These are phyloP conservation scores for Oncopeltus fasciatus DNA, from an alignment of 1,140 invertebrate species.

Conservation along the genomic window DNA sequence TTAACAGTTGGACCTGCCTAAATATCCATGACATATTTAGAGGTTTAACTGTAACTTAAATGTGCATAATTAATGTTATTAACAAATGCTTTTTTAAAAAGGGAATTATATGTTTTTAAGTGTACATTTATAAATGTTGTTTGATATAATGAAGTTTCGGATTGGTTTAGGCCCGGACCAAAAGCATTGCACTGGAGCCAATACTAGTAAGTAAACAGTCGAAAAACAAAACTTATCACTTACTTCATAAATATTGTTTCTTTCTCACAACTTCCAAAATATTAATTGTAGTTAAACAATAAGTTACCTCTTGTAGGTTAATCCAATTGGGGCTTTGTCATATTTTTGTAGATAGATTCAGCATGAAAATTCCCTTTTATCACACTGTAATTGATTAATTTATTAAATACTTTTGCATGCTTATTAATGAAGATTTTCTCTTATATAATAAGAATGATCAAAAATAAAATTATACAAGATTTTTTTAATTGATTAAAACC, in stretches of 20 bases:
- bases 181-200: slow-evolving; percentile 32
- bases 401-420: too few species aligned
- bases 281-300: slow-evolving; percentile 2
- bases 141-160: slow-evolving; percentile 12
- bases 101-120: not conserved
- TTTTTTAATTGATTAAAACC: too few species aligned
- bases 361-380: too few species aligned
- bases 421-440: too few species aligned
- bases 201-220: slow-evolving; percentile 32
- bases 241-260: not conserved
- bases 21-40: not conserved
- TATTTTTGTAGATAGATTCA: not conserved
- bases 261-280: not conserved
- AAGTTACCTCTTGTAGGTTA: slow-evolving; percentile 6
- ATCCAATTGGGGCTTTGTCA: not conserved
- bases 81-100: not conserved
- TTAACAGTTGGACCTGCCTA: not conserved
- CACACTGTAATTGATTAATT: too few species aligned
- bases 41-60: not conserved
- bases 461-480: too few species aligned
- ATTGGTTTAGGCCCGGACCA: slow-evolving; percentile 33
- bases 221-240: not conserved
- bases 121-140: slow-evolving; percentile 5
- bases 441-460: too few species aligned
- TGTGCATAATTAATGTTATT: slow-evolving; percentile 4